A percentile compares a stretch with the other conserved stretches of the same genome.
Evolutionary conservation across 2,797 vertebrate genomes (phyloP).

Genomic region (Sebastes goodei): DNA sequence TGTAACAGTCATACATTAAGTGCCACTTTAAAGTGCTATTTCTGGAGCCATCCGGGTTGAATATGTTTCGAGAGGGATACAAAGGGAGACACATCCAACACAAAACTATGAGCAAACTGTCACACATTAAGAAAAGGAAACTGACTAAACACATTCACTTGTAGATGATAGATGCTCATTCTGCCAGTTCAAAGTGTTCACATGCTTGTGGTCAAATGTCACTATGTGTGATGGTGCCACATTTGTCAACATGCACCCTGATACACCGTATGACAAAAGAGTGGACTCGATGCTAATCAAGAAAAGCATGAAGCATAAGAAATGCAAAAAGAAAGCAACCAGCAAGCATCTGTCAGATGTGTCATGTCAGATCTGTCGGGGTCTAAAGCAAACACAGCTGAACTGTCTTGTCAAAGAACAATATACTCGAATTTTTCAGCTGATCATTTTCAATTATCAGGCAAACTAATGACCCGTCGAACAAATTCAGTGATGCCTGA

Average conservation of each 20-base stretch:
- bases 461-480: not conserved
- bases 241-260: conserved; percentile 16
- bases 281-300: not conserved
- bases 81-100: conserved; percentile 8
- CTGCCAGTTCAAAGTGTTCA: not conserved
- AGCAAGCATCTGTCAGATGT: not conserved
- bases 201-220: conserved; percentile 4
- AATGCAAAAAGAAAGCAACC: not conserved
- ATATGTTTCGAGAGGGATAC: not conserved
- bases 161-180: not conserved
- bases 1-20: conserved; percentile 68
- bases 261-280: not conserved
- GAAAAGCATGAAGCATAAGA: not conserved
- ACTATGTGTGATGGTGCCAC: not conserved
- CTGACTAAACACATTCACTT: not conserved
- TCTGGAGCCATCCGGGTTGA: conserved; percentile 49
- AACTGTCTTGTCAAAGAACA: not conserved
- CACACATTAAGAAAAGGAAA: not conserved
- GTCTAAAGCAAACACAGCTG: not conserved
- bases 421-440: not conserved
- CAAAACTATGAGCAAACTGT: not conserved
- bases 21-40: conserved; percentile 71
- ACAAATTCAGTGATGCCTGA: not conserved
- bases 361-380: not conserved
- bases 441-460: not conserved